Evolutionary conservation across 1,140 invertebrate genomes (phyloP), one percentile per base, ranked within the genome.

Genomic region (Leptonema lineaticorne): DNA sequence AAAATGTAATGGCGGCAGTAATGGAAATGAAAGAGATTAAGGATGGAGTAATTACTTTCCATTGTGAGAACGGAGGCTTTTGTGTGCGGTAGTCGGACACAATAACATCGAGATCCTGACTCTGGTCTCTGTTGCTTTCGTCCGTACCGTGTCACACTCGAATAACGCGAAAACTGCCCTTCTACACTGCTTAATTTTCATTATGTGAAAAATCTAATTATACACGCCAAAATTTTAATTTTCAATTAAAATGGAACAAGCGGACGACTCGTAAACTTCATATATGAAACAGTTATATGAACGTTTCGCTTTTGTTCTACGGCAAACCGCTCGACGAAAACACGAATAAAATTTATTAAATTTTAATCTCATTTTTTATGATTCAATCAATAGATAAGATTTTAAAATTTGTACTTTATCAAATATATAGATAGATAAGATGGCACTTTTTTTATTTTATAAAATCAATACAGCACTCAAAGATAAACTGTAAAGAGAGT

Each of bases 1-100:
- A 70, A 70, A 64, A 64, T 57, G 30, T 73, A 68, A 73, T 63
- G 71, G 66, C 50, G 62, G 56, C 56, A 56, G 68, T 73, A 73
- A 70, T 73, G 71, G 71, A 70, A 73, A 73, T 73, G 71, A 73
- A 73, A 73, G 71, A 68, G 71, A 73, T 73, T 73, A 73, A 68
- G 68, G 71, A 73, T 62, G 68, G 68, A 73, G 71, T 73, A 73
- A 73, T 73, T 73, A 73, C 71, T 73, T 64, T 73, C 71, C 67
- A 69, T 73, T 73, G 71, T 73, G 63, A 28, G 48, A 14, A 67
- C 14, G 46, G 27, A 56, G 63, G 64, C 33, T 56, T 56, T 70
- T 72, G 60, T 73, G 68, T 50, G 64, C 16, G 56, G 46, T 24
- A 48, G 26, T 22, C 46, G 27, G 67, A 69, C 60, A 69, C 46